phyloP scores from a whole-genome alignment of 2,888 invertebrate genomes.

The Argyresthia albistria region DNA sequence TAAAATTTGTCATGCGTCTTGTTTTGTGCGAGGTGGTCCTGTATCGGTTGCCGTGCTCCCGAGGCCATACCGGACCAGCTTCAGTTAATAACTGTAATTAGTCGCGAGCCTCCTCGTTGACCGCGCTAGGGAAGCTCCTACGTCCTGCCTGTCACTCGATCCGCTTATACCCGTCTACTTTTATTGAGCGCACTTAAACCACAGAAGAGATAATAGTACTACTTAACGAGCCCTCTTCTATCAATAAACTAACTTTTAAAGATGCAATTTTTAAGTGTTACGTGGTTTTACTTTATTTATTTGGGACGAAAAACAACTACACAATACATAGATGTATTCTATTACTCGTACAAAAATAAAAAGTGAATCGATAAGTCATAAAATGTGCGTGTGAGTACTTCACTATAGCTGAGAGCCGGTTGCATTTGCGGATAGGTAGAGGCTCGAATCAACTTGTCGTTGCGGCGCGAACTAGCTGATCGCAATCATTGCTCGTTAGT shows the following conservation, averaged over 20 bases:
- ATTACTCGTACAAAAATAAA: too few relatives aligned
- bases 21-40: slow-evolving; percentile 29
- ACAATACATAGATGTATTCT: too few relatives aligned
- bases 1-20: slow-evolving; percentile 22
- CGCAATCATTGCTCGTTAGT: slow-evolving; percentile 55
- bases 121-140: not conserved
- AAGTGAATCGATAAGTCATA: too few relatives aligned
- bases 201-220: too few relatives aligned
- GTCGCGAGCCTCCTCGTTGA: slow-evolving; percentile 33
- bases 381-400: too few relatives aligned
- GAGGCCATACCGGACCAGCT: slow-evolving; percentile 30
- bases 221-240: too few relatives aligned
- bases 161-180: too few relatives aligned
- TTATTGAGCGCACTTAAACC: too few relatives aligned
- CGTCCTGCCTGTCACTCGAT: not conserved
- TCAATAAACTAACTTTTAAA: too few relatives aligned
- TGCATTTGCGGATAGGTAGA: slow-evolving; percentile 23
- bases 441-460: slow-evolving; percentile 44
- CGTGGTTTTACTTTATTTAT: too few relatives aligned
- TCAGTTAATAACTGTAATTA: slow-evolving; percentile 61
- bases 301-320: too few relatives aligned
- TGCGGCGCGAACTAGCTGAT: slow-evolving; percentile 53
- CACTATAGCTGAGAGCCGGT: slow-evolving; percentile 13
- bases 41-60: slow-evolving; percentile 40
- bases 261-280: too few relatives aligned